Conservation (phyloP, 2,888 invertebrate genomes). For the Carterocephalus palaemon region DNA sequence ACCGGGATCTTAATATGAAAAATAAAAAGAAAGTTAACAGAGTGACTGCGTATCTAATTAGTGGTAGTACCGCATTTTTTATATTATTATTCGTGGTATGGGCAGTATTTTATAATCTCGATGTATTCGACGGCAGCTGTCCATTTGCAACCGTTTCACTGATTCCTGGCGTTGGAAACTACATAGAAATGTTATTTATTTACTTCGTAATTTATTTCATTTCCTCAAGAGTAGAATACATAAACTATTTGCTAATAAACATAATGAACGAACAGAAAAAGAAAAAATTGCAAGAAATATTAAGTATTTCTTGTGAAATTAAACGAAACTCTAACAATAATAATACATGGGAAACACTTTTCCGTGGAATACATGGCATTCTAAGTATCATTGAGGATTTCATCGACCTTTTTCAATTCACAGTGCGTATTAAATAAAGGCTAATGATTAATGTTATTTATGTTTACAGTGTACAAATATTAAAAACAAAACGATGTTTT, state of each 20-base stretch:
- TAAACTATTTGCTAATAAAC: constrained; percentile 39
- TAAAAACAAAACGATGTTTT: constrained; percentile 16
- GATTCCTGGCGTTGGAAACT: constrained; percentile 34
- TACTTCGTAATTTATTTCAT: constrained; percentile 42
- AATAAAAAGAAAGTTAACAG: constrained; percentile 38
- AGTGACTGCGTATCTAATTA: constrained; percentile 29
- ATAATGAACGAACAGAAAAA: constrained; percentile 12
- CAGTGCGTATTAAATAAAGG: constrained; percentile 28
- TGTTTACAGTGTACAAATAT: background rate
- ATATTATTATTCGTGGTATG: constrained; percentile 28
- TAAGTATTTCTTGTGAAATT: background rate
- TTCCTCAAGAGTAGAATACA: constrained; percentile 38
- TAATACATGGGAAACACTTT: constrained; percentile 29
- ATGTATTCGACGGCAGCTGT: constrained; percentile 37
- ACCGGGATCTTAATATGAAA: constrained; percentile 43
- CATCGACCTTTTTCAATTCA: constrained; percentile 34
- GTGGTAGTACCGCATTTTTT: constrained; percentile 10
- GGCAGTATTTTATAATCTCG: constrained; percentile 35
- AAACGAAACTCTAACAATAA: background rate
- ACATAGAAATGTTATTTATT: constrained; percentile 40
- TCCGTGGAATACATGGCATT: constrained; percentile 39
- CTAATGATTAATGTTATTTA: too few species aligned
- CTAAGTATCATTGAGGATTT: constrained; percentile 45
- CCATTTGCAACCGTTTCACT: constrained; percentile 29
- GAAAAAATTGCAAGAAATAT: background rate